These are phyloP conservation scores for Meteorus cinctellus DNA, from an alignment of 2,888 invertebrate species.

Conservation along the genomic window DNA sequence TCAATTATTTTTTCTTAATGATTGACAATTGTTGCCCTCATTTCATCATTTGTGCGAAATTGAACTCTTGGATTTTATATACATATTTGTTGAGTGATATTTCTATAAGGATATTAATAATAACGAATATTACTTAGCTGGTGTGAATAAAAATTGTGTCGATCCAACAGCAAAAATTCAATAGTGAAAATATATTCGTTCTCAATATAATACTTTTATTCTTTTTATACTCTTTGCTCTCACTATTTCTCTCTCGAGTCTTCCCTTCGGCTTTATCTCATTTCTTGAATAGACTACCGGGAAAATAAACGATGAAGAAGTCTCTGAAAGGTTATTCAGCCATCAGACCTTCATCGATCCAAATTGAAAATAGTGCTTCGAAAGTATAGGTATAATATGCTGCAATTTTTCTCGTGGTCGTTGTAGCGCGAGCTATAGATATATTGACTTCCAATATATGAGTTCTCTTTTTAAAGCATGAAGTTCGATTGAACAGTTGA, in stretches of 20 bases:
- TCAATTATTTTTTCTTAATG: neutral
- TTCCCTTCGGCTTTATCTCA: conserved; percentile 2
- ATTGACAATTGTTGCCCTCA: neutral
- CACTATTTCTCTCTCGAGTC: neutral
- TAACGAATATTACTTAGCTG: neutral
- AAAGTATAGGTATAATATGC: conserved; percentile 32
- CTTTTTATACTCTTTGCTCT: conserved; percentile 18
- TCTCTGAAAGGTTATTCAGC: neutral
- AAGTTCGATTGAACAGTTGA: conserved; percentile 43
- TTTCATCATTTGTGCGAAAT: no score
- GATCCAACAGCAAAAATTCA: conserved; percentile 9
- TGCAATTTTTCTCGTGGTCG: conserved; percentile 3
- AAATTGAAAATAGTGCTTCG: conserved; percentile 43
- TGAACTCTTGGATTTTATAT: no score
- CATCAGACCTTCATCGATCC: conserved; percentile 35
- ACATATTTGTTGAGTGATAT: no score
- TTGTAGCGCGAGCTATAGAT: conserved; percentile 8
- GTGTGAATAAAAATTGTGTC: conserved; percentile 37
- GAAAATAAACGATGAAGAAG: neutral
- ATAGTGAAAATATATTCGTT: neutral
- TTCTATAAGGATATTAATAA: neutral
- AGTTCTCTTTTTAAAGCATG: conserved; percentile 44
- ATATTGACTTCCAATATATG: conserved; percentile 30
- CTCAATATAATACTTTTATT: conserved; percentile 29
- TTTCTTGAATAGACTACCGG: neutral